Evolutionary conservation across 2,113 vertebrate species (phyloP).

Genomic region (Cyprinodon tularosa): DNA sequence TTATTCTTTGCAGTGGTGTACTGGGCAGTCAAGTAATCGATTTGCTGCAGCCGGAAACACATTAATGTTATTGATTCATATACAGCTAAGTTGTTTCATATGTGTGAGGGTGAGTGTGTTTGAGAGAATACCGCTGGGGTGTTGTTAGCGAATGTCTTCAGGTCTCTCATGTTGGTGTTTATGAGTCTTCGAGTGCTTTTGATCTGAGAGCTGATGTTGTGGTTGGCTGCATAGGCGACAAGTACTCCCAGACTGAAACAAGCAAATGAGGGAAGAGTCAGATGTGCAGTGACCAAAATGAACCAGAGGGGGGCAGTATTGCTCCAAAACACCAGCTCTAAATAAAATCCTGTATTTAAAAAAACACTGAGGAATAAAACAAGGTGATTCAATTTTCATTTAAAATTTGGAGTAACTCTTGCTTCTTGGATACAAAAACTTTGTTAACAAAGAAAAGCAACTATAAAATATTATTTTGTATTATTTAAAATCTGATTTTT

Average conservation of each 20-base stretch:
- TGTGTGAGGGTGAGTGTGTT: background rate
- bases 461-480: too few relatives aligned
- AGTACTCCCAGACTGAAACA: constrained; percentile 85
- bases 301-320: constrained; percentile 54
- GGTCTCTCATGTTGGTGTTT: constrained; percentile 90
- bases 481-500: too few relatives aligned
- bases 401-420: background rate
- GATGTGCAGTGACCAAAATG: background rate
- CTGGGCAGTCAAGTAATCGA: constrained; percentile 87
- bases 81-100: background rate
- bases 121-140: constrained; percentile 83
- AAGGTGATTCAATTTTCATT: background rate
- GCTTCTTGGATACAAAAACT: background rate
- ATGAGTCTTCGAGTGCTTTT: constrained; percentile 83
- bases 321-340: background rate
- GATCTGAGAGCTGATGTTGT: constrained; percentile 86
- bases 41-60: constrained; percentile 83
- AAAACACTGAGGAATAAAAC: background rate
- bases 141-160: constrained; percentile 85
- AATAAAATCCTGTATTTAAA: background rate
- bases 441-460: background rate
- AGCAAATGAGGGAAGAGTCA: background rate
- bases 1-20: constrained; percentile 90
- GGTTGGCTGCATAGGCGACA: constrained; percentile 86
- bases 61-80: constrained; percentile 1